These are phyloP conservation scores for Rhopalosiphum maidis DNA, from an alignment of 1,140 invertebrate species.

Conservation along the genomic window DNA sequence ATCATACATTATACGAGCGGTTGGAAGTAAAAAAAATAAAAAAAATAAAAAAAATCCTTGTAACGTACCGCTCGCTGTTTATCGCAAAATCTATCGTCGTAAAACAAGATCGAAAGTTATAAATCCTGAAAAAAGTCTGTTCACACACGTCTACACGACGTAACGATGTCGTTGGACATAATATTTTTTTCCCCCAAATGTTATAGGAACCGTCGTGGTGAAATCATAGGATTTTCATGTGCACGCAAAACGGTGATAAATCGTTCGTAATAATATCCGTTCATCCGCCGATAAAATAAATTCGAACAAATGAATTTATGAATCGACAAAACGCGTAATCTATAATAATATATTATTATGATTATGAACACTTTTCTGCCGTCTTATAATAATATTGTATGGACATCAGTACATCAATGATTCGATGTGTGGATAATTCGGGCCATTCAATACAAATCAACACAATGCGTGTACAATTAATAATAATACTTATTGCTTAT, in stretches of 20 bases:
- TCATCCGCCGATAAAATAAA: background rate
- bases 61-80: background rate
- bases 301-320: background rate
- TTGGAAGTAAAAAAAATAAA: background rate
- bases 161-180: background rate
- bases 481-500: too few relatives aligned
- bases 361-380: too few relatives aligned
- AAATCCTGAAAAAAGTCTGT: conserved; percentile 7
- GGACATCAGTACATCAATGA: too few relatives aligned
- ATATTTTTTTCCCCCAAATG: background rate
- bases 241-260: conserved; percentile 1
- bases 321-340: background rate
- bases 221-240: background rate
- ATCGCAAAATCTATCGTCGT: background rate
- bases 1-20: background rate
- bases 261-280: background rate
- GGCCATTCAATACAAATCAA: too few relatives aligned
- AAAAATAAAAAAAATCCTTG: background rate
- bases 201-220: background rate
- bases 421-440: too few relatives aligned
- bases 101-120: conserved; percentile 36
- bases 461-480: too few relatives aligned
- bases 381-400: too few relatives aligned
- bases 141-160: background rate
- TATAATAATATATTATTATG: background rate